Evolutionary conservation across 2,113 vertebrate species (phyloP), one percentile per base, ranked within the genome.

Genomic region (Capricornis sumatraensis): DNA sequence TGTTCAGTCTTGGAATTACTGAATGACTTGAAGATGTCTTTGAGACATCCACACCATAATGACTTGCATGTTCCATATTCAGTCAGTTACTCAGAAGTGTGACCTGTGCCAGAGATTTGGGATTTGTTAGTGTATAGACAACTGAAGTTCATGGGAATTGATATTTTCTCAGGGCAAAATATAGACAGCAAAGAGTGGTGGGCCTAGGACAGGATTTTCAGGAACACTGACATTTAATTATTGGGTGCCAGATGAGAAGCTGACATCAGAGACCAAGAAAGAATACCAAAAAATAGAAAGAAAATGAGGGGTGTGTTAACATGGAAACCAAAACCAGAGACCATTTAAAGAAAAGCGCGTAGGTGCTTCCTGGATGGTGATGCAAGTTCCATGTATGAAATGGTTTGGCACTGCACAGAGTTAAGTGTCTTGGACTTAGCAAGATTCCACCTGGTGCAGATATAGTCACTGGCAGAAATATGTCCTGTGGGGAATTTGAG

Each of bases 271-370:
- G 15, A 85, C 40, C 33, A 47, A 88, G 43, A 86, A 96, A 96
- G 16, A 82, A n/a, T 21, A 85, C 28, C 11, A 74, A 53, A n/a
- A 81, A 57, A 64, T 47, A 91, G 87, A 93, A 93, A 82, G 36
- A 94, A 86, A 95, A 96, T 43, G 60, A 81, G 17, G 7, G 86
- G 87, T 67, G 23, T 85, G 81, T 28, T 88, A 27, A 64, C 40
- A 86, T 79, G 87, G 50, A 97, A 97, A 92, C 58, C 52, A 36
- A 96, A 89, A 85, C 15, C 53, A 90, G 74, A 96, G 76, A 85
- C 71, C 67, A 14, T 93, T 95, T 92, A 81, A 92, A 92, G 47
- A 89, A 92, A 97, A 67, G n/a, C 1, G 0, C 43, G 17, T 67
- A 33, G 71, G n/a, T 83, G 25, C 76, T 96, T 93, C 62, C 30